phyloP scores from a whole-genome alignment of 2,888 invertebrate species.

The Tholera decimalis region DNA sequence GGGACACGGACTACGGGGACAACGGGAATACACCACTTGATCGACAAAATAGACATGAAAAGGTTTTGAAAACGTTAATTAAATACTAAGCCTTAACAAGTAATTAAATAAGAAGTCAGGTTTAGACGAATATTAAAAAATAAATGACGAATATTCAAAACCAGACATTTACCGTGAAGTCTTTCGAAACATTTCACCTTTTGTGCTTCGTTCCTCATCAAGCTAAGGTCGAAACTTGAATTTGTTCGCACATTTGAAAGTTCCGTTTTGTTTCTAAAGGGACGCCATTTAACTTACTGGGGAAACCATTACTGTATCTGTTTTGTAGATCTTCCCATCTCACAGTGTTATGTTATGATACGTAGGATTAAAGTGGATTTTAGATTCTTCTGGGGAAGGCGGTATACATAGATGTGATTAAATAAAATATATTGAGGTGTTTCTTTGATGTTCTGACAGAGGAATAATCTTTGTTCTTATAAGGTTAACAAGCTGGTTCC shows the following conservation, averaged over 20 bases:
- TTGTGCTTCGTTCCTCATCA: constrained; percentile 52
- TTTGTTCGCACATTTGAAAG: constrained; percentile 60
- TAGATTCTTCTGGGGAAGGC: not conserved
- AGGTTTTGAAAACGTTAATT: no score
- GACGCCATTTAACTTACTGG: constrained; percentile 59
- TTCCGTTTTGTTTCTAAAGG: constrained; percentile 61
- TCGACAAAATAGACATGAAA: no score
- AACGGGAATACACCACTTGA: no score
- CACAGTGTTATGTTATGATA: constrained; percentile 25
- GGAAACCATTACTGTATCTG: constrained; percentile 59
- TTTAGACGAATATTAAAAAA: no score
- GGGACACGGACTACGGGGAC: no score
- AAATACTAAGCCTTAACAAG: not conserved
- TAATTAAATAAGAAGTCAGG: constrained; percentile 31
- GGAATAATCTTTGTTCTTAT: constrained; percentile 5
- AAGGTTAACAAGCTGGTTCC: not conserved
- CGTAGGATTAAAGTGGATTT: constrained; percentile 6
- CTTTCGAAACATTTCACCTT: constrained; percentile 57
- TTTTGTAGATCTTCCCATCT: constrained; percentile 42
- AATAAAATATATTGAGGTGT: constrained; percentile 10
- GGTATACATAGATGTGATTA: not conserved
- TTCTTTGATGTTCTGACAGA: constrained; percentile 19
- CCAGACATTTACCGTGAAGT: constrained; percentile 12
- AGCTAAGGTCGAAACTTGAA: constrained; percentile 41
- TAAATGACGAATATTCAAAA: constrained; percentile 35